Evolutionary conservation across 2,888 invertebrate genomes (phyloP).

Genomic region (Agonopterix arenella): DNA sequence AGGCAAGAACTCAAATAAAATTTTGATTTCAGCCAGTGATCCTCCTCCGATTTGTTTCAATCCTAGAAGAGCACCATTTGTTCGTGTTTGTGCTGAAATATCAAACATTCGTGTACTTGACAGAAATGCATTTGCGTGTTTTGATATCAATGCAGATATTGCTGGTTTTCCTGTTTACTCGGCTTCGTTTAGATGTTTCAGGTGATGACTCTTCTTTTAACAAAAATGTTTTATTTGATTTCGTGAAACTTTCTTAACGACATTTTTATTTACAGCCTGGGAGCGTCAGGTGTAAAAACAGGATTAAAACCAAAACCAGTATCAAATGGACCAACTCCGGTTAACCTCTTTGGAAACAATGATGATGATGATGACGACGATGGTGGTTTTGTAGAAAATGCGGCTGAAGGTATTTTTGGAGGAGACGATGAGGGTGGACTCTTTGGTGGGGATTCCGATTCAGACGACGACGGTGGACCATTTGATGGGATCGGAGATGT

Average conservation of each 20-base stretch:
- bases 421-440: conserved; percentile 19
- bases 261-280: conserved; percentile 41
- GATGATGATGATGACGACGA: conserved; percentile 35
- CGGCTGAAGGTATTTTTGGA: conserved; percentile 26
- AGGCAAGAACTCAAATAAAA: neutral
- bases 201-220: conserved; percentile 28
- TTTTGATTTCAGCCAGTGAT: conserved; percentile 79
- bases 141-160: conserved; percentile 83
- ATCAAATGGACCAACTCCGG: conserved; percentile 54
- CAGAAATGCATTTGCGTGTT: conserved; percentile 86
- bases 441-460: conserved; percentile 21
- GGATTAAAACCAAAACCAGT: conserved; percentile 64
- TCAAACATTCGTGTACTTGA: conserved; percentile 88
- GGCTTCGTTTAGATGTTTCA: conserved; percentile 71
- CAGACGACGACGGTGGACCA: conserved; percentile 43
- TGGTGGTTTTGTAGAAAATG: conserved; percentile 42
- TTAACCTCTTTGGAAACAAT: conserved; percentile 52
- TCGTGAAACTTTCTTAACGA: neutral
- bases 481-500: conserved; percentile 59
- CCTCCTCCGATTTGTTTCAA: conserved; percentile 84
- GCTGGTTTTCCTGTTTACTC: conserved; percentile 77
- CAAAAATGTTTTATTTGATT: neutral
- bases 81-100: conserved; percentile 84
- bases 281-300: conserved; percentile 59
- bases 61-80: conserved; percentile 82